phyloP scores from a whole-genome alignment of 1,140 invertebrate species.

The Pogonomyrmex californicus region DNA sequence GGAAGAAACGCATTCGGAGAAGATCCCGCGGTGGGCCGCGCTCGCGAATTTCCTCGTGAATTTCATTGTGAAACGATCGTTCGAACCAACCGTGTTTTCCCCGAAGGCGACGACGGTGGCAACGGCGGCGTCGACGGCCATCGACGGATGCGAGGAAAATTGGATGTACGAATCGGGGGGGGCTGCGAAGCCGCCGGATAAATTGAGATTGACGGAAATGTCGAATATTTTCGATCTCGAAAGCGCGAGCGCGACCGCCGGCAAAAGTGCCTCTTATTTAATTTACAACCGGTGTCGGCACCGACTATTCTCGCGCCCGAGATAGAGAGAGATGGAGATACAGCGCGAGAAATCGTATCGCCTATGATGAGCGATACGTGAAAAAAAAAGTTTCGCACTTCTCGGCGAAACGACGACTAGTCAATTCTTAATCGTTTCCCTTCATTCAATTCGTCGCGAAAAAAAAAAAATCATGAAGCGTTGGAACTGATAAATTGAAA shows the following conservation, averaged over 20 bases:
- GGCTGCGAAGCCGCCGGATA: constrained; percentile 47
- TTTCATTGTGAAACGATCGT: constrained; percentile 55
- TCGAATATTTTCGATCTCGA: constrained; percentile 62
- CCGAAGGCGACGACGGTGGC: constrained; percentile 36
- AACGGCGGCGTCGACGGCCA: constrained; percentile 37
- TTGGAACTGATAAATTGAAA: background rate
- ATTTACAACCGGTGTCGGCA: constrained; percentile 51
- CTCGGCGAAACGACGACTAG: background rate
- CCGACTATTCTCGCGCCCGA: constrained; percentile 18
- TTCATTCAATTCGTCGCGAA: background rate
- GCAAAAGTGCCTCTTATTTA: constrained; percentile 66
- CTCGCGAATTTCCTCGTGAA: constrained; percentile 43
- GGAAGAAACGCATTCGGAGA: background rate
- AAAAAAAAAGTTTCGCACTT: background rate
- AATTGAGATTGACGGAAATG: constrained; percentile 66
- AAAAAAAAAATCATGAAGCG: background rate
- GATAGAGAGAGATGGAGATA: constrained; percentile 4
- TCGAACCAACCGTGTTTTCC: constrained; percentile 51
- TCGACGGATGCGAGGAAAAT: constrained; percentile 54
- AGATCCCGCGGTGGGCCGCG: constrained; percentile 14
- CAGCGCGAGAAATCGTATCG: constrained; percentile 1
- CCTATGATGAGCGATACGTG: background rate
- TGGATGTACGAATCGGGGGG: constrained; percentile 54
- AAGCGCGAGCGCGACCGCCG: constrained; percentile 37
- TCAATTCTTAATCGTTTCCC: background rate